phyloP scores from a whole-genome alignment of 92 coral and sea anemone species.

The Nematostella vectensis region DNA sequence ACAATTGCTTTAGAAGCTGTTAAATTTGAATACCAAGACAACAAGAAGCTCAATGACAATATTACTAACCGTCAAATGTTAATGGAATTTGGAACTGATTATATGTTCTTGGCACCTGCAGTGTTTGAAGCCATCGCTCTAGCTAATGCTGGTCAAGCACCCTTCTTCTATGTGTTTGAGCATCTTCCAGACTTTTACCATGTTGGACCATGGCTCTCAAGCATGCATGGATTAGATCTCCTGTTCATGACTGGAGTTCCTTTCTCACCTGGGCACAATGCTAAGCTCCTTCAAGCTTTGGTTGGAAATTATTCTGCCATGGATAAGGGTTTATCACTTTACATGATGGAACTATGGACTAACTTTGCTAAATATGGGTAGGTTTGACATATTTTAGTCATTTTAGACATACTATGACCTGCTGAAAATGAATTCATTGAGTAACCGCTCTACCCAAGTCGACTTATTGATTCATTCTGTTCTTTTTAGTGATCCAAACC shows the following conservation, averaged over 20 bases:
- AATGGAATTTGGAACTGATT: slow-evolving; percentile 18
- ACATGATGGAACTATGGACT: slow-evolving; percentile 61
- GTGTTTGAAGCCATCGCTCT: slow-evolving; percentile 27
- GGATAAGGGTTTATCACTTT: slow-evolving; percentile 27
- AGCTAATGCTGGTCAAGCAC: slow-evolving; percentile 7
- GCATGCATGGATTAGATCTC: neutral
- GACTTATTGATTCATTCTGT: too few relatives aligned
- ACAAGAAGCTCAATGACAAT: slow-evolving; percentile 17
- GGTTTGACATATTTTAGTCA: slow-evolving; percentile 2
- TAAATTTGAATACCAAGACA: slow-evolving; percentile 31
- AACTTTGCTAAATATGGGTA: slow-evolving; percentile 83
- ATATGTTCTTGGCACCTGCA: slow-evolving; percentile 33
- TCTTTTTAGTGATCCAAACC: slow-evolving; percentile 20
- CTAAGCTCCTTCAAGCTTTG: too few relatives aligned
- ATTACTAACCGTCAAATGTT: slow-evolving; percentile 15
- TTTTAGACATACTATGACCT: too few relatives aligned
- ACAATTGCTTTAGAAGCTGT: slow-evolving; percentile 20
- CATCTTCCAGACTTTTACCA: slow-evolving; percentile 3
- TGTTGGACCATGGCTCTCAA: neutral
- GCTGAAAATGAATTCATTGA: too few relatives aligned
- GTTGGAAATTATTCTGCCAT: slow-evolving; percentile 14
- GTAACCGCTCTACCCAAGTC: too few relatives aligned
- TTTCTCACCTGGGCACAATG: too few relatives aligned
- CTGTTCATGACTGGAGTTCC: neutral
- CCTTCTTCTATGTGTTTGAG: slow-evolving; percentile 28